phyloP scores from a whole-genome alignment of 2,797 vertebrate genomes.

The Sebastes vulpes region DNA sequence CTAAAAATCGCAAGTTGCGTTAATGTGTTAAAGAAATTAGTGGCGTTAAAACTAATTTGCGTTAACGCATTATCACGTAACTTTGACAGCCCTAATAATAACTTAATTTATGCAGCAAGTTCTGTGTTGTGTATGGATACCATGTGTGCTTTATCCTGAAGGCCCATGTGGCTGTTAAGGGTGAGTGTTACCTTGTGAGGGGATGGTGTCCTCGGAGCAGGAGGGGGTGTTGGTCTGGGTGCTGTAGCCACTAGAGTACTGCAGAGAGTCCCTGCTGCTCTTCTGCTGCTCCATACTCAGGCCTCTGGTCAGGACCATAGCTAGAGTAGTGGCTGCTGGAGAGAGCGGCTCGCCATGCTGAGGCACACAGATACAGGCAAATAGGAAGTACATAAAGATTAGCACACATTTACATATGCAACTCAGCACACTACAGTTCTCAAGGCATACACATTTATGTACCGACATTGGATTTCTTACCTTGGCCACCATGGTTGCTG shows the following conservation, averaged over 20 bases:
- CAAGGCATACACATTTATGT: not conserved
- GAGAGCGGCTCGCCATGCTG: slow-evolving; percentile 94
- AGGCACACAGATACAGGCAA: slow-evolving; percentile 18
- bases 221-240: slow-evolving; percentile 97
- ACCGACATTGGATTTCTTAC: slow-evolving; percentile 72
- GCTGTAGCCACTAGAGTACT: slow-evolving; percentile 98
- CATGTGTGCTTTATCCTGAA: not conserved
- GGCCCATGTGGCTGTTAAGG: not conserved
- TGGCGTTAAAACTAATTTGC: too few relatives aligned
- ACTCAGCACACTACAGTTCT: not conserved
- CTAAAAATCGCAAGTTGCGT: too few relatives aligned
- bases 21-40: too few relatives aligned
- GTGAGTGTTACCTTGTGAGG: slow-evolving; percentile 92
- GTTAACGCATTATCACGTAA: too few relatives aligned
- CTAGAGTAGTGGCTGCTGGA: slow-evolving; percentile 93
- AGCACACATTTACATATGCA: slow-evolving; percentile 35
- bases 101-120: not conserved
- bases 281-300: slow-evolving; percentile 97
- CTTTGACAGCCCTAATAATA: not conserved
- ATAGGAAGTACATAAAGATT: slow-evolving; percentile 43
- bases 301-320: slow-evolving; percentile 97
- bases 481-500: slow-evolving; percentile 89
- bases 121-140: not conserved
- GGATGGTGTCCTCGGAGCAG: slow-evolving; percentile 98
- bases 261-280: slow-evolving; percentile 97